Percentiles rank a stretch among this genome's conserved stretches.
phyloP scores from a whole-genome alignment of 2,113 vertebrate species.

The Bubo bubo region DNA sequence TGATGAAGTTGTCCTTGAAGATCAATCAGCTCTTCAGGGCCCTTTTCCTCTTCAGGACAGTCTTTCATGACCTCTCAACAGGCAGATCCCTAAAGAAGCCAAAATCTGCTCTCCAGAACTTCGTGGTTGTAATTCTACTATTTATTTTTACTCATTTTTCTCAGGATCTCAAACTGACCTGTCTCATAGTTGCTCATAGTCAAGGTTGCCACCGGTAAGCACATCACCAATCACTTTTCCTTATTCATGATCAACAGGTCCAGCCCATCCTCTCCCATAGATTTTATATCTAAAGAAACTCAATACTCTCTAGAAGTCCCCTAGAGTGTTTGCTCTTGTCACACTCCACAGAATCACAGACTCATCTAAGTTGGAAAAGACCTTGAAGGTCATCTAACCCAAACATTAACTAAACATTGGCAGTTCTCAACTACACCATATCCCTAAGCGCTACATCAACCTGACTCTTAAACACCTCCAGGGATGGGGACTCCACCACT shows the following conservation, averaged over 20 bases:
- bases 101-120: not conserved
- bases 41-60: not conserved
- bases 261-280: not conserved
- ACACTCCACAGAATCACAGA: not conserved
- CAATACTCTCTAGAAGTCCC: not conserved
- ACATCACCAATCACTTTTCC: not conserved
- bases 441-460: too few species aligned
- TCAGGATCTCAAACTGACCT: not conserved
- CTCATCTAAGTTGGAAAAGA: too few species aligned
- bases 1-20: not conserved
- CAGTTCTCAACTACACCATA: too few species aligned
- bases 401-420: too few species aligned
- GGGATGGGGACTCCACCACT: too few species aligned
- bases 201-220: not conserved
- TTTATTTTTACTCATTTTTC: not conserved
- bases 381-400: too few species aligned
- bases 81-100: not conserved
- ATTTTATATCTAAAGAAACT: not conserved
- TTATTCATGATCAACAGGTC: not conserved
- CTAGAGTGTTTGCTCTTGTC: not conserved
- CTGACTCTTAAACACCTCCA: too few species aligned
- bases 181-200: not conserved
- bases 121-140: not conserved
- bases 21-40: not conserved
- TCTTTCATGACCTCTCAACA: not conserved